These are phyloP conservation scores for Paragorgia papillata DNA, from an alignment of 92 coral and sea anemone genomes.

Conservation along the genomic window DNA sequence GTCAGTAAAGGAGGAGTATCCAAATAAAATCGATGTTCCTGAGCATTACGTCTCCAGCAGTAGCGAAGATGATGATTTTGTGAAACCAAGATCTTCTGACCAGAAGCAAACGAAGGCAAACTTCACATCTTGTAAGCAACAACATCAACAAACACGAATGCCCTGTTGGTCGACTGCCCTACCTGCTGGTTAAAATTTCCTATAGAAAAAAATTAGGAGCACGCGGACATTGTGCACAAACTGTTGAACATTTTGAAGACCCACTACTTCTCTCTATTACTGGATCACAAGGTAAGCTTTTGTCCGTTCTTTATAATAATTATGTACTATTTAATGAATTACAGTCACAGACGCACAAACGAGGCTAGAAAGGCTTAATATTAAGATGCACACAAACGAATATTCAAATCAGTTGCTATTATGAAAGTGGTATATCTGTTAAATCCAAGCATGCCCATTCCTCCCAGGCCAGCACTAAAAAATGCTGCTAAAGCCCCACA, in stretches of 20 bases:
- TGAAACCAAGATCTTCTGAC: background rate
- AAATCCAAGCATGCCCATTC: too few relatives aligned
- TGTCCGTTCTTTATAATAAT: too few relatives aligned
- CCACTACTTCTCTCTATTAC: slow-evolving; percentile 20
- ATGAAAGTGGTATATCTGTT: too few relatives aligned
- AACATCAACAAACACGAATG: slow-evolving; percentile 23
- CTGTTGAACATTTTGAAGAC: slow-evolving; percentile 25
- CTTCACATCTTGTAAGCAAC: background rate
- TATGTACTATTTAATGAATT: too few relatives aligned
- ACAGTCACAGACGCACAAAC: too few relatives aligned
- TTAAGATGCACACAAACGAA: too few relatives aligned
- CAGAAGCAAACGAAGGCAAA: too few relatives aligned
- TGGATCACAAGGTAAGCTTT: too few relatives aligned
- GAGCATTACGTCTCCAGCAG: slow-evolving; percentile 2
- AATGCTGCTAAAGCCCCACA: too few relatives aligned
- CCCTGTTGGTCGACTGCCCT: slow-evolving; percentile 50
- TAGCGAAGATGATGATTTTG: slow-evolving; percentile 9
- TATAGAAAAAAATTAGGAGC: slow-evolving; percentile 36
- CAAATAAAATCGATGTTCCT: background rate
- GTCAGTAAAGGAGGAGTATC: background rate
- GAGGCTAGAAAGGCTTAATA: too few relatives aligned
- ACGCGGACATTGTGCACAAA: slow-evolving; percentile 53
- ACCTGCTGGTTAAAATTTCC: slow-evolving; percentile 53
- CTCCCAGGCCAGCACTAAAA: too few relatives aligned
- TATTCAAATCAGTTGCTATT: too few relatives aligned